Conservation (phyloP, 1,140 invertebrate species). For the Apolygus lucorum region DNA sequence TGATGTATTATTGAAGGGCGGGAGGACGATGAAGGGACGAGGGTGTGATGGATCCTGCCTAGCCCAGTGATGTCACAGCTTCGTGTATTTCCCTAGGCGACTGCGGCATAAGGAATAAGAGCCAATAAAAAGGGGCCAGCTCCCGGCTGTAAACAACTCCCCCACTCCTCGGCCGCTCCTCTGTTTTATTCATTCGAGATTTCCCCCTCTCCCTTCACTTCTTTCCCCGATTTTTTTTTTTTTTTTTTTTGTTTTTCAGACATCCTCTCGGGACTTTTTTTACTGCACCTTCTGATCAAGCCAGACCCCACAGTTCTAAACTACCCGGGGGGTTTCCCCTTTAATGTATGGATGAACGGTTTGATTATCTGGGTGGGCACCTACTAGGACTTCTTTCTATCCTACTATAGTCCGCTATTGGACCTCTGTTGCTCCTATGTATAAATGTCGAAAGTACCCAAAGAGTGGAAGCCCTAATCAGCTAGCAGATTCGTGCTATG, state of each 20-base stretch:
- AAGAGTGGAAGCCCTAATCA: too few relatives aligned
- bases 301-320: not conserved
- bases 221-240: too few relatives aligned
- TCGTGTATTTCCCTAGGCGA: constrained; percentile 10
- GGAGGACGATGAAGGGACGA: not conserved
- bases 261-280: constrained; percentile 4
- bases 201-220: too few relatives aligned
- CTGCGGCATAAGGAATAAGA: constrained; percentile 17
- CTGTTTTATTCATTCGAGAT: not conserved
- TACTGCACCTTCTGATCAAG: constrained; percentile 11
- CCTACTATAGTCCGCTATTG: too few relatives aligned
- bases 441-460: too few relatives aligned
- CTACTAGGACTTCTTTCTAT: too few relatives aligned
- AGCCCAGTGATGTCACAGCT: not conserved
- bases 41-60: not conserved
- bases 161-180: not conserved
- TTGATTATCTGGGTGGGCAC: not conserved
- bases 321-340: too few relatives aligned
- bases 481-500: too few relatives aligned
- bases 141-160: not conserved
- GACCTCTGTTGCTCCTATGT: too few relatives aligned
- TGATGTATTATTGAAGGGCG: not conserved
- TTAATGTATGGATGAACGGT: constrained; percentile 13
- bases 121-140: constrained; percentile 9
- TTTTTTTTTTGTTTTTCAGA: too few relatives aligned